A percentile compares a stretch with the other conserved stretches of the same genome.
These are phyloP conservation scores for Staurois parvus DNA, from an alignment of 2,797 vertebrate species.

Conservation along the genomic window DNA sequence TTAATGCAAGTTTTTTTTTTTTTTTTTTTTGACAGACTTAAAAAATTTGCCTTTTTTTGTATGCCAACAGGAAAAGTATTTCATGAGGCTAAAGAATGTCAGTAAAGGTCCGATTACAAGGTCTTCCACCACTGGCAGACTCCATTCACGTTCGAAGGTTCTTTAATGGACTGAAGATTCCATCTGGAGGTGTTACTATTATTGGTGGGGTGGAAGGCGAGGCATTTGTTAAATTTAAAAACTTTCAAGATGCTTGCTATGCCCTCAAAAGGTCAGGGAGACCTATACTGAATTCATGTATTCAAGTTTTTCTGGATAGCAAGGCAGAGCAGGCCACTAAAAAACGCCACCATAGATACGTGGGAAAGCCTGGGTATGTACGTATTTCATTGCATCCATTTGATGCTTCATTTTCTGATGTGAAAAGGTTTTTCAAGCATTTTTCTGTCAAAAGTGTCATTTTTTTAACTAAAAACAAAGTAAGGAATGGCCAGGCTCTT, in stretches of 20 bases:
- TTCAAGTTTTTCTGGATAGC: slow-evolving; percentile 92
- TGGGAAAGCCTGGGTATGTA: slow-evolving; percentile 77
- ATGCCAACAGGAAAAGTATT: slow-evolving; percentile 11
- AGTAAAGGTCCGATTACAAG: slow-evolving; percentile 99
- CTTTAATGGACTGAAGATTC: slow-evolving; percentile 98
- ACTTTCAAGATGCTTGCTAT: slow-evolving; percentile 93
- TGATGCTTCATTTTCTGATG: slow-evolving; percentile 83
- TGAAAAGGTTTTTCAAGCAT: slow-evolving; percentile 85
- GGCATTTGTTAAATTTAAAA: slow-evolving; percentile 97
- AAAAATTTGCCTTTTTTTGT: slow-evolving; percentile 8
- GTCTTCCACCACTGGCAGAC: slow-evolving; percentile 92
- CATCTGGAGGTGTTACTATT: slow-evolving; percentile 91
- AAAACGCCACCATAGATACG: slow-evolving; percentile 64
- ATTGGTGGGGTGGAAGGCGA: slow-evolving; percentile 94
- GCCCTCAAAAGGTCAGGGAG: slow-evolving; percentile 91
- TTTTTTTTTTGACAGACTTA: not conserved
- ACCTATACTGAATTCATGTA: slow-evolving; percentile 83
- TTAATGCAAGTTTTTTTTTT: not conserved
- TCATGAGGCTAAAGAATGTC: slow-evolving; percentile 87
- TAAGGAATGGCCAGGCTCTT: slow-evolving; percentile 85
- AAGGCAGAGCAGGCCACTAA: slow-evolving; percentile 85
- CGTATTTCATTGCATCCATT: slow-evolving; percentile 91
- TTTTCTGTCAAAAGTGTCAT: slow-evolving; percentile 83
- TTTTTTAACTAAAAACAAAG: slow-evolving; percentile 76
- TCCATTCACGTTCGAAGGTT: slow-evolving; percentile 97